Conservation (phyloP, 1,140 invertebrate species). For the Drosophila punjabiensis region DNA sequence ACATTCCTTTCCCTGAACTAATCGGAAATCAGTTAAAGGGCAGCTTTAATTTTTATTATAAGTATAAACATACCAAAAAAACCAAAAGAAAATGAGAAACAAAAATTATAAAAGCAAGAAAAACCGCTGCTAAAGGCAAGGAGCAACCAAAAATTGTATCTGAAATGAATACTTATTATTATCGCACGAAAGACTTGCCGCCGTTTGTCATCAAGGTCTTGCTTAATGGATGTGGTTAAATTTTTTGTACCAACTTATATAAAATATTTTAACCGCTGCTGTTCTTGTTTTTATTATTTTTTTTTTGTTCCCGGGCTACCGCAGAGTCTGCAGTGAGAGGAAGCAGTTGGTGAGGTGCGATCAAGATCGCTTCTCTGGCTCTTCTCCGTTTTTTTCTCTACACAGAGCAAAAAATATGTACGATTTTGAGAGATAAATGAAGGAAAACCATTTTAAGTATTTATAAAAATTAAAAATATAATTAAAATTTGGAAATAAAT, state of each 20-base stretch:
- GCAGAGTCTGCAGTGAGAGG: slow-evolving; percentile 35
- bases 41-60: slow-evolving; percentile 17
- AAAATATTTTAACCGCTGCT: slow-evolving; percentile 60
- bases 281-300: slow-evolving; percentile 11
- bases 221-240: slow-evolving; percentile 61
- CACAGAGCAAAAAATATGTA: neutral
- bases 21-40: slow-evolving; percentile 24
- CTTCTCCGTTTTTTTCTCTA: neutral
- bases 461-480: too few species aligned
- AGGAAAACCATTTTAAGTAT: neutral
- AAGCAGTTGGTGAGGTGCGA: slow-evolving; percentile 38
- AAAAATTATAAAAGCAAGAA: slow-evolving; percentile 1
- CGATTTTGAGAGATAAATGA: neutral
- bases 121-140: slow-evolving; percentile 24
- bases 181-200: slow-evolving; percentile 72
- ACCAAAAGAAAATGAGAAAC: neutral
- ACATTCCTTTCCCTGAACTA: slow-evolving; percentile 15
- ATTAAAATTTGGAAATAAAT: neutral
- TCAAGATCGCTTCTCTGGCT: slow-evolving; percentile 33
- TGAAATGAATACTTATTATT: slow-evolving; percentile 76
- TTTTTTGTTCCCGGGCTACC: slow-evolving; percentile 18
- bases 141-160: slow-evolving; percentile 48
- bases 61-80: slow-evolving; percentile 35
- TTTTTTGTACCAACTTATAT: slow-evolving; percentile 40
- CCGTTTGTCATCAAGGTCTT: slow-evolving; percentile 78